Percentiles rank a stretch among this genome's conserved stretches.
Conservation (phyloP, 2,113 vertebrate genomes). For the Toxotes chatareus region DNA sequence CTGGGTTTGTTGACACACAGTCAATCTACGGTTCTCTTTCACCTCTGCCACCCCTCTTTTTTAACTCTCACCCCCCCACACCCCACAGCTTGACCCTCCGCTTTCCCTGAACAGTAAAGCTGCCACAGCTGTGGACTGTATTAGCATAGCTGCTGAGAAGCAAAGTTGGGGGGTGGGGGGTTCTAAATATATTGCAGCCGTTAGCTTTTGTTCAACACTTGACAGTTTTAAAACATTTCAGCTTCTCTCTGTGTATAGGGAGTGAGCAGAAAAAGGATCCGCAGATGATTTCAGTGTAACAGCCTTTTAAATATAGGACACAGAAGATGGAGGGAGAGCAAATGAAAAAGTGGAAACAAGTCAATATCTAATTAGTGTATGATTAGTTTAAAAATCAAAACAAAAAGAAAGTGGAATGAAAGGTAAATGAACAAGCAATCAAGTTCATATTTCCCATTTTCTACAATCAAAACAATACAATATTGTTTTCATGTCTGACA, state of each 20-base stretch:
- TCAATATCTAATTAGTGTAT: slow-evolving; percentile 15
- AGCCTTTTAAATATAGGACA: slow-evolving; percentile 91
- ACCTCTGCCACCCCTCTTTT: slow-evolving; percentile 76
- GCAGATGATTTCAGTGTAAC: slow-evolving; percentile 89
- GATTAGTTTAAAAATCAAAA: neutral
- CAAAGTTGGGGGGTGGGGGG: slow-evolving; percentile 11
- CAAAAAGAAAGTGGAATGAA: neutral
- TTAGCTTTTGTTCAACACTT: slow-evolving; percentile 90
- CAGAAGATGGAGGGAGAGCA: slow-evolving; percentile 66
- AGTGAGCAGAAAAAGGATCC: slow-evolving; percentile 80
- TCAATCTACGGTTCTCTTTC: slow-evolving; percentile 87
- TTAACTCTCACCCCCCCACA: slow-evolving; percentile 67
- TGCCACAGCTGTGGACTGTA: slow-evolving; percentile 97
- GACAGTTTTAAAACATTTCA: slow-evolving; percentile 92
- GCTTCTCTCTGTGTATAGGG: slow-evolving; percentile 84
- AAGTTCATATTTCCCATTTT: neutral
- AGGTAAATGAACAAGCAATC: neutral
- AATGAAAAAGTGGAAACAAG: slow-evolving; percentile 39
- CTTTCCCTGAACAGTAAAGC: slow-evolving; percentile 90
- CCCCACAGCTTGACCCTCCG: slow-evolving; percentile 60
- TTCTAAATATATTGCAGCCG: slow-evolving; percentile 91
- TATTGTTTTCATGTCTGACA: neutral
- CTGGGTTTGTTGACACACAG: slow-evolving; percentile 98
- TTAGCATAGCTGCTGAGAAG: slow-evolving; percentile 87
- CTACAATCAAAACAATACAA: neutral